Base-by-base conservation (phyloP, 2,888 invertebrate species). In the Lordiphosa andalusiaca region DNA sequence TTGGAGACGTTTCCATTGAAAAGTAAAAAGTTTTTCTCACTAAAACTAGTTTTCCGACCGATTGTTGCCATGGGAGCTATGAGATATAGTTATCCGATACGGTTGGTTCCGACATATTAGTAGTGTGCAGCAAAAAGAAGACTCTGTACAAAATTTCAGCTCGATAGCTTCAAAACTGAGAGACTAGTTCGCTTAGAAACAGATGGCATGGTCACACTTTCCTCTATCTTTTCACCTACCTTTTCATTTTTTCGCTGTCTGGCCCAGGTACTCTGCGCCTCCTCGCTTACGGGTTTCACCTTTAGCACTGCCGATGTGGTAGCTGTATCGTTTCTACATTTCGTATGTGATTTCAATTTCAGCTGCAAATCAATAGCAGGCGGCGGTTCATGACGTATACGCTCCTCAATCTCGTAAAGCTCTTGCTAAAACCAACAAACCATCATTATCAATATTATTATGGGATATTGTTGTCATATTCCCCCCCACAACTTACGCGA, bases 381-480 rank as follows among this genome's bases (percentile, higher is more conserved):
- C 1, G 87, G 86, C 0, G 88, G 89, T 35, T 81, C 81, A 10
- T 68, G 78, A 9, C 69, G 75, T 9, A 89, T 89, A 12, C 85
- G 83, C 46, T 89, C 77, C 60, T 89, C 89, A 30, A 89, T 89
- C 59, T 87, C 86, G n/a, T 87, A 77, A 0, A 89, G 67, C 52
- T 89, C 85, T 74, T 86, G 77, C 89, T 89, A 35, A 6, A 50
- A 0, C 25, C 1, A 48, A 1, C 47, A 1, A 47, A 3, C 25
- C 6, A 42, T n/a, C 9, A 48, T 13, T 3, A 33, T 6, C 5
- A 12, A 16, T 16, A 16, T 16, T 9, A 6, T 23, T 7, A 30
- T 13, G 6, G 2, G 6, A 2, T 21, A 30, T 5, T 9, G 5
- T 10, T 3, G 3, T 1, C 23, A 21, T 2, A 16, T 4, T 4